These are phyloP conservation scores for Trachelus stipa DNA, from an alignment of 2,888 invertebrate species.

Conservation along the genomic window DNA sequence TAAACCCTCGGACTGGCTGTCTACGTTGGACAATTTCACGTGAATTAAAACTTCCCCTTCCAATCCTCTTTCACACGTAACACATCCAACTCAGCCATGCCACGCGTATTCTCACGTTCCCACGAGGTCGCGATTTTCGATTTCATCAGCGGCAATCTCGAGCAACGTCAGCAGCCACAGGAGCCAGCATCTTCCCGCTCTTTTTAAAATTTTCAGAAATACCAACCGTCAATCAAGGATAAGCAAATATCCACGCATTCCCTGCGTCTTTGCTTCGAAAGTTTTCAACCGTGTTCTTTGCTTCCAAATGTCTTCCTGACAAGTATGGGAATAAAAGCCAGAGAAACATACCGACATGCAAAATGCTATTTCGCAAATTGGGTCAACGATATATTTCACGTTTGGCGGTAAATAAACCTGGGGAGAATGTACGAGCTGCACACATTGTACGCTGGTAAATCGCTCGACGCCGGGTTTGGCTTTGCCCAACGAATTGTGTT, in stretches of 20 bases:
- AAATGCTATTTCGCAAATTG: background rate
- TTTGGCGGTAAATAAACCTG: constrained; percentile 7
- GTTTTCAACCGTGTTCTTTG: background rate
- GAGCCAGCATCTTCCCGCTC: no score
- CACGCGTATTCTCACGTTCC: background rate
- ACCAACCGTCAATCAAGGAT: background rate
- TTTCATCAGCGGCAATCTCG: background rate
- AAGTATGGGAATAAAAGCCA: background rate
- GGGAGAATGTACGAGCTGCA: background rate
- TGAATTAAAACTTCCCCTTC: background rate
- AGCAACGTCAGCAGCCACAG: no score
- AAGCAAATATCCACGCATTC: no score
- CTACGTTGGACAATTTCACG: background rate
- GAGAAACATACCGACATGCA: background rate
- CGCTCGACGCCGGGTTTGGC: background rate
- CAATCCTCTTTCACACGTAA: background rate
- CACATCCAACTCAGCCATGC: background rate
- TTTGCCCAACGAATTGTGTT: constrained; percentile 3
- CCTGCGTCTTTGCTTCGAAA: background rate
- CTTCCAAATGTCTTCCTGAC: background rate
- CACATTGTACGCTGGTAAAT: background rate
- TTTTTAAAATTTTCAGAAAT: no score
- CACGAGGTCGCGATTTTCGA: background rate
- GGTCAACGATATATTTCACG: constrained; percentile 6
- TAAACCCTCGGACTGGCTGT: background rate